Percentiles rank a stretch among this genome's conserved stretches.
phyloP scores from a whole-genome alignment of 1,140 invertebrate species.

The Aphis gossypii region DNA sequence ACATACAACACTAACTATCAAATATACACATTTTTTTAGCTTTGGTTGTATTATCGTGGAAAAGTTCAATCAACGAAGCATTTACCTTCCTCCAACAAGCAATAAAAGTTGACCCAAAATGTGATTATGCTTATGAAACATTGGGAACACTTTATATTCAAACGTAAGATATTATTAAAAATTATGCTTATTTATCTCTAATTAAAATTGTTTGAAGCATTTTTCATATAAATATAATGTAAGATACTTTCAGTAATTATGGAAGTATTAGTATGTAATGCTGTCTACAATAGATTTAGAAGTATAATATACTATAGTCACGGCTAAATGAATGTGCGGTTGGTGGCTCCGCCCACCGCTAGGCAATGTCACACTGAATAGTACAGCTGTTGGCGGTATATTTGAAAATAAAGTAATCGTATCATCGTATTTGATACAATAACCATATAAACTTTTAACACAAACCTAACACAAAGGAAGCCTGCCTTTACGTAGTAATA shows the following conservation, averaged over 20 bases:
- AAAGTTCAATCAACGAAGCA: constrained; percentile 80
- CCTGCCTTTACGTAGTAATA: too few species aligned
- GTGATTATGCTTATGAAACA: constrained; percentile 94
- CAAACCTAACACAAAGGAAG: too few species aligned
- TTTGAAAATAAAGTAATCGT: too few species aligned
- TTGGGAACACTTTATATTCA: constrained; percentile 93
- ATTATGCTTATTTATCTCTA: neutral
- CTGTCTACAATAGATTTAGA: too few species aligned
- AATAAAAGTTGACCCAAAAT: constrained; percentile 87
- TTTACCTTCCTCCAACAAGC: constrained; percentile 81
- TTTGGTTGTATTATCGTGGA: constrained; percentile 73
- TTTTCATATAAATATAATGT: neutral
- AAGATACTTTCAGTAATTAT: neutral
- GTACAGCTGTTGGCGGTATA: too few species aligned
- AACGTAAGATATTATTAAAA: constrained; percentile 69
- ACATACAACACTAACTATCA: neutral
- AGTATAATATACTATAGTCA: neutral
- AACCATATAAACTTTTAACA: too few species aligned
- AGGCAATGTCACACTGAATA: too few species aligned
- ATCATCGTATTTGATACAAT: too few species aligned
- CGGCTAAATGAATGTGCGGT: too few species aligned
- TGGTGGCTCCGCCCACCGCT: too few species aligned
- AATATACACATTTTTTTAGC: constrained; percentile 62
- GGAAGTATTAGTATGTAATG: too few species aligned
- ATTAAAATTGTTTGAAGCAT: neutral